A percentile compares a stretch with the other conserved stretches of the same genome.
phyloP scores from a whole-genome alignment of 2,888 invertebrate genomes.

The Zhuqinia jingwanae region DNA sequence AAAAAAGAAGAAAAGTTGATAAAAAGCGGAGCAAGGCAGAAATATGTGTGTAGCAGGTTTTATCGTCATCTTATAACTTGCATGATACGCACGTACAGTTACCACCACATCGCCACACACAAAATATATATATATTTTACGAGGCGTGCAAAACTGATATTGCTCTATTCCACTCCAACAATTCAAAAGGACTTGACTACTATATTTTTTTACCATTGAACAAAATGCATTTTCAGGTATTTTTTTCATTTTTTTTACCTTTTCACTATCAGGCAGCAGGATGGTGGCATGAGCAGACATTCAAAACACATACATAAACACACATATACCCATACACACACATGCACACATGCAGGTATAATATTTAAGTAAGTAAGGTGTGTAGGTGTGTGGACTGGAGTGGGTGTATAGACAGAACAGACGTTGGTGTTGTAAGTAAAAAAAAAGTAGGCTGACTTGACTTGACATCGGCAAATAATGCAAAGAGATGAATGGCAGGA shows the following conservation, averaged over 20 bases:
- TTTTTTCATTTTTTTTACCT: slow-evolving; percentile 15
- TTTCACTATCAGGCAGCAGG: not conserved
- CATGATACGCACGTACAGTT: slow-evolving; percentile 64
- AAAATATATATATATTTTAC: slow-evolving; percentile 37
- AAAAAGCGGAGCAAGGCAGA: slow-evolving; percentile 21
- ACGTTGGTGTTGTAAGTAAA: not conserved
- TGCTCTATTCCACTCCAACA: slow-evolving; percentile 31
- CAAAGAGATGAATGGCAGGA: slow-evolving; percentile 65
- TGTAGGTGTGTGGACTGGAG: not conserved
- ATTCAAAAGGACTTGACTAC: not conserved
- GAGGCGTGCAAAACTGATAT: slow-evolving; percentile 64
- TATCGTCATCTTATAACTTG: slow-evolving; percentile 6
- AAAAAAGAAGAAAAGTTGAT: slow-evolving; percentile 33
- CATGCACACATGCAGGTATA: not conserved
- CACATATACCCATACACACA: not conserved
- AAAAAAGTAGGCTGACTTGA: slow-evolving; percentile 58
- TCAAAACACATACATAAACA: not conserved
- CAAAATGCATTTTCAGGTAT: slow-evolving; percentile 57
- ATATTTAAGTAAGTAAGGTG: not conserved
- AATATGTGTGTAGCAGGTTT: not conserved
- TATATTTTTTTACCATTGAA: not conserved
- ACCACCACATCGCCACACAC: slow-evolving; percentile 45
- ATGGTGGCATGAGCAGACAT: not conserved
- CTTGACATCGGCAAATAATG: slow-evolving; percentile 67
- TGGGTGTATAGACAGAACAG: not conserved